Evolutionary conservation across 2,113 vertebrate species (phyloP).

Genomic region (Opisthocomus hoazin): DNA sequence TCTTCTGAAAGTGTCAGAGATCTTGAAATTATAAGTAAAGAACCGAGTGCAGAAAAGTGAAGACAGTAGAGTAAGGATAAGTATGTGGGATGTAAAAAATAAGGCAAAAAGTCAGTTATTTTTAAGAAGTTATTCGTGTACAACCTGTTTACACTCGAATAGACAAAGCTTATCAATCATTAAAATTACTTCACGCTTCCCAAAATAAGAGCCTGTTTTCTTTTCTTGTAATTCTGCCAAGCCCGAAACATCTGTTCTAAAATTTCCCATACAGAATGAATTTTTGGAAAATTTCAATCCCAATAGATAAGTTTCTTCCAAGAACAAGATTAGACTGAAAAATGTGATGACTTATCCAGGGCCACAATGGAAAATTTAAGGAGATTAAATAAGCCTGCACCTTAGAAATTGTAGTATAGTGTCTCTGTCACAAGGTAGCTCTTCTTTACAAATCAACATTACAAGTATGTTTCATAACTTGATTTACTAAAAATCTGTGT

Average conservation of each 20-base stretch:
- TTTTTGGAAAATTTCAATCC: conserved; percentile 31
- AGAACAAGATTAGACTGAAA: not conserved
- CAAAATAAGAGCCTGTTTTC: not conserved
- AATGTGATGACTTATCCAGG: not conserved
- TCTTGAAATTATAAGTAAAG: not conserved
- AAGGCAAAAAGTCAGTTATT: not conserved
- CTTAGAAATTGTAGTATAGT: not conserved
- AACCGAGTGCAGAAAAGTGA: not conserved
- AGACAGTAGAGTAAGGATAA: not conserved
- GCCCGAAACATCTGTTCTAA: conserved; percentile 20
- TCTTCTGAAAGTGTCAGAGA: not conserved
- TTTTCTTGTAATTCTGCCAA: conserved; percentile 2
- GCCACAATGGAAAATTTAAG: not conserved
- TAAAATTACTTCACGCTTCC: not conserved
- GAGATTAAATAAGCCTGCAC: not conserved
- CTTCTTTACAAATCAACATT: not conserved
- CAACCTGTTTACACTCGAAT: not conserved
- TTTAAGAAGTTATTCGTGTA: not conserved
- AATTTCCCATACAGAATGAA: not conserved
- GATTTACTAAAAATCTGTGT: not conserved
- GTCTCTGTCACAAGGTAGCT: not conserved
- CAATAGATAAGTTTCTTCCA: conserved; percentile 16
- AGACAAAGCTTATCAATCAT: not conserved
- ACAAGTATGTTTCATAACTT: not conserved
- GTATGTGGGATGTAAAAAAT: not conserved